Evolutionary conservation across 2,888 invertebrate genomes (phyloP).

Genomic region (Calliopum simillimum): DNA sequence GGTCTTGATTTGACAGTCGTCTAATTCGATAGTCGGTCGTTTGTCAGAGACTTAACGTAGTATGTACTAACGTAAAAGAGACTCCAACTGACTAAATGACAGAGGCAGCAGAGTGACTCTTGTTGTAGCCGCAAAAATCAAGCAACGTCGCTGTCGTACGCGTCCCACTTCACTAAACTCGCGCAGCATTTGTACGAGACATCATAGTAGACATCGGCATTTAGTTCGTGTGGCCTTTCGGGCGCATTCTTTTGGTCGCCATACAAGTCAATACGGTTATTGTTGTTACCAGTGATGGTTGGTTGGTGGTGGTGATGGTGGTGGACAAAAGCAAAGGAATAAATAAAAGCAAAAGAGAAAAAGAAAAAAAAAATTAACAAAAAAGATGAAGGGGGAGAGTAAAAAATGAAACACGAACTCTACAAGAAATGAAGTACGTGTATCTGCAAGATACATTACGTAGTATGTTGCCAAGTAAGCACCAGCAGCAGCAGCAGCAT

Average conservation of each 20-base stretch:
- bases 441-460: slow-evolving; percentile 58
- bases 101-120: background rate
- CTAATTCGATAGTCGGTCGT: too few species aligned
- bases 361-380: slow-evolving; percentile 20
- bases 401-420: slow-evolving; percentile 27
- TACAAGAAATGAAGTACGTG: slow-evolving; percentile 30
- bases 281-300: slow-evolving; percentile 5
- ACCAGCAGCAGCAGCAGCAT: slow-evolving; percentile 15
- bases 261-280: slow-evolving; percentile 20
- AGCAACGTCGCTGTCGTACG: too few species aligned
- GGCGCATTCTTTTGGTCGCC: slow-evolving; percentile 30
- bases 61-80: background rate
- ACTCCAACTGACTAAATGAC: background rate
- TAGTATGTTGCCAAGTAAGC: slow-evolving; percentile 39
- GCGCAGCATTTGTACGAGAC: background rate
- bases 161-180: too few species aligned
- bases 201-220: slow-evolving; percentile 3
- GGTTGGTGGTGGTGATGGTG: background rate
- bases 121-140: too few species aligned
- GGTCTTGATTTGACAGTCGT: too few species aligned
- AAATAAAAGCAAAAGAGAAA: background rate
- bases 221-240: slow-evolving; percentile 27
- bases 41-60: too few species aligned
- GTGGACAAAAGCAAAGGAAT: background rate
- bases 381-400: slow-evolving; percentile 3